Evolutionary conservation across 2,888 invertebrate species (phyloP).

Genomic region (Rotaria socialis): DNA sequence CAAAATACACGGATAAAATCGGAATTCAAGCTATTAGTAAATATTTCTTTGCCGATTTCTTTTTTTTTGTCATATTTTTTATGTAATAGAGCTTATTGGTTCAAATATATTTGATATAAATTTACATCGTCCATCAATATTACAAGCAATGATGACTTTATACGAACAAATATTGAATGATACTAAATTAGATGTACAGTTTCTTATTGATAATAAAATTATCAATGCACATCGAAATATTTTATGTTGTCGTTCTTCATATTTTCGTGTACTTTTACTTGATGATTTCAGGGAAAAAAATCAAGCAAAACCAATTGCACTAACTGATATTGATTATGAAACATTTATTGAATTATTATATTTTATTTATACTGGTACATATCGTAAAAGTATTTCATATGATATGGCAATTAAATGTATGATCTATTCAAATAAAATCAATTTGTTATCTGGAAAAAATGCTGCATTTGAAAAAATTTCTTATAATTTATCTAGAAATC

Average conservation of each 20-base stretch:
- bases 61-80: too few species aligned
- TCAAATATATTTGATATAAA: not conserved
- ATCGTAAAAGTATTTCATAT: not conserved
- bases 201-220: slow-evolving; percentile 39
- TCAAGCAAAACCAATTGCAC: slow-evolving; percentile 34
- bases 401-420: not conserved
- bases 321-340: slow-evolving; percentile 39
- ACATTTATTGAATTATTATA: slow-evolving; percentile 28
- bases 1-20: not conserved
- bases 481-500: not conserved
- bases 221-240: slow-evolving; percentile 39
- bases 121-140: not conserved
- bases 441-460: not conserved
- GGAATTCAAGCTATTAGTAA: slow-evolving; percentile 11
- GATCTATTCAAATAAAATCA: not conserved
- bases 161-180: not conserved
- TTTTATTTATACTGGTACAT: slow-evolving; percentile 39
- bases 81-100: not conserved
- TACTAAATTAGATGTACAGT: slow-evolving; percentile 28
- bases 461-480: not conserved
- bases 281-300: not conserved
- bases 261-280: slow-evolving; percentile 38
- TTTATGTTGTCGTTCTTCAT: slow-evolving; percentile 32
- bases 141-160: not conserved
- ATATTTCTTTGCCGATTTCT: too few species aligned